Base-by-base conservation (phyloP, 2,888 invertebrate species). In the Lasioglossum calceatum region DNA sequence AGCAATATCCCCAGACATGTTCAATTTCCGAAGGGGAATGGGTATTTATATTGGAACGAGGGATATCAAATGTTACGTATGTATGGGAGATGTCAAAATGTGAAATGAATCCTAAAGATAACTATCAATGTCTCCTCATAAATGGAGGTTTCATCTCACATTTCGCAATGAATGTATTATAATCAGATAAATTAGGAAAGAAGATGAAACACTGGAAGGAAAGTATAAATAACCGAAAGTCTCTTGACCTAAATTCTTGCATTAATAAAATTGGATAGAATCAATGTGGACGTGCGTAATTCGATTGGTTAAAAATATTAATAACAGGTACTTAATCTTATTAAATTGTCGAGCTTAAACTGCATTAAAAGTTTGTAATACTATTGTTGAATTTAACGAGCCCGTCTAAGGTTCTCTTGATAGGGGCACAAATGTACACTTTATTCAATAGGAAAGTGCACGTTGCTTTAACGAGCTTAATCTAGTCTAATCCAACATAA, bases 341-440 rank as follows among this genome's bases (percentile, higher is more conserved):
- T 61, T 44, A 19, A 84, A 82, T 70, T 73, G 61, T 77, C 73
- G 47, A 39, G 27, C 67, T 77, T 70, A 73, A 82, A 47, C 47
- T 73, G 73, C 14, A 67, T 82, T 82, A 82, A 74, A 61, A 47
- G 77, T 44, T 44, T 14, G 14, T 44, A 44, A 44, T 44, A 23
- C 44, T 79, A 75, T n/a, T n/a, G 73, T 74, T 54, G 44, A 32
- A 73, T 58, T 44, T 73, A 67, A 77, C 82, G 73, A 77, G n/a
- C 61, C 42, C 50, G 64, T 32, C 50, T 32, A 50, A 71, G 14
- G 10, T 36, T 58, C 44, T 2, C n/a, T 44, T 27, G 16, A 64
- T 64, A 12, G 36, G 7, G 14, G 39, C 4, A 32, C 58, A n/a
- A 36, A 36, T 67, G 19, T 19, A 67, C 19, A 50, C 50, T 50